A percentile compares a stretch with the other conserved stretches of the same genome.
These are phyloP conservation scores for Amphiprion clarkii DNA, from an alignment of 2,797 vertebrate genomes.

Conservation along the genomic window DNA sequence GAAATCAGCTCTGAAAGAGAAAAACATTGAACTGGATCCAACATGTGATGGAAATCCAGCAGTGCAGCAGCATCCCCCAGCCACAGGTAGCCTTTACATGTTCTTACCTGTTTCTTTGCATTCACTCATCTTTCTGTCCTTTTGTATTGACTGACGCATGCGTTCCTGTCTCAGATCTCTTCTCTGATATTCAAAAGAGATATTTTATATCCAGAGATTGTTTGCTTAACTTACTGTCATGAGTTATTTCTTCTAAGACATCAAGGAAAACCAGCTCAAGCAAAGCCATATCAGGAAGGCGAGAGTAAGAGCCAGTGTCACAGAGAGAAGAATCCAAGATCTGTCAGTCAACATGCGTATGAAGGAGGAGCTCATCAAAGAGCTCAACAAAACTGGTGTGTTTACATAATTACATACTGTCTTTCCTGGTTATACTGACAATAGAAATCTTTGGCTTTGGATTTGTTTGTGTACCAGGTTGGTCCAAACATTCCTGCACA, in stretches of 20 bases:
- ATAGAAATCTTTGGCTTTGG: neutral
- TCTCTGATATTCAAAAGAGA: neutral
- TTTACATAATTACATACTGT: neutral
- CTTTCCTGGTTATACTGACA: neutral
- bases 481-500: neutral
- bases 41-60: conserved; percentile 16
- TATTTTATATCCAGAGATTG: neutral
- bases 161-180: conserved; percentile 2
- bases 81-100: conserved; percentile 51
- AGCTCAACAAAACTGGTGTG: conserved; percentile 91
- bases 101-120: neutral
- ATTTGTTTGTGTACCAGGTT: neutral
- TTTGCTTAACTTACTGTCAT: conserved; percentile 6
- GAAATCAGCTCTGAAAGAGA: conserved; percentile 43
- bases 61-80: conserved; percentile 25
- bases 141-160: neutral
- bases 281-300: conserved; percentile 77
- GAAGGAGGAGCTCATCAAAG: conserved; percentile 92
- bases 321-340: conserved; percentile 87
- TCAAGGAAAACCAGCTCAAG: conserved; percentile 73
- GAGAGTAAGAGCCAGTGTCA: conserved; percentile 77
- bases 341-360: conserved; percentile 89
- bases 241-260: conserved; percentile 37
- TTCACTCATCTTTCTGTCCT: neutral
- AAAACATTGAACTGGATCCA: conserved; percentile 17